Conservation (phyloP, 2,797 vertebrate species). For the Poecilia gillii region DNA sequence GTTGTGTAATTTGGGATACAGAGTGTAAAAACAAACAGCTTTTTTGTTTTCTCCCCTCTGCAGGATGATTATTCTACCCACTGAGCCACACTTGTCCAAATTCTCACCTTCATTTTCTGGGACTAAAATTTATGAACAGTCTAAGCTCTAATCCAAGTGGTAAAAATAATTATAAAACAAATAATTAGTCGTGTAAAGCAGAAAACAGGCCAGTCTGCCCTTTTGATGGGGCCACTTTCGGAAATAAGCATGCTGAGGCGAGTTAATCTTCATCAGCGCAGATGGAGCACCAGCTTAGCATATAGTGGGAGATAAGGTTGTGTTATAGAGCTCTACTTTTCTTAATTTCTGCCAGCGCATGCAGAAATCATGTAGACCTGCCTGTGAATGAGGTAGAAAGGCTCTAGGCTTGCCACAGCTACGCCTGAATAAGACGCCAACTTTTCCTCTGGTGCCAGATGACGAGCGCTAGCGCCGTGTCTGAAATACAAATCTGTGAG, state of each 20-base stretch:
- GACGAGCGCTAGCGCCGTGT: too few relatives aligned
- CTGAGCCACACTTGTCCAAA: background rate
- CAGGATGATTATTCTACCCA: background rate
- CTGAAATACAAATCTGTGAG: too few relatives aligned
- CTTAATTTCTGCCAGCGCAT: too few relatives aligned
- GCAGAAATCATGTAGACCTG: too few relatives aligned
- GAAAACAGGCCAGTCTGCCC: background rate
- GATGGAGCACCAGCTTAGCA: background rate
- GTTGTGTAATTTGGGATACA: background rate
- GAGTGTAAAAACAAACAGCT: background rate
- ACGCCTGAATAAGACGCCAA: too few relatives aligned
- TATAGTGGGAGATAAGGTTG: background rate
- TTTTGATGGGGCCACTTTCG: background rate
- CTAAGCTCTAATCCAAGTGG: background rate
- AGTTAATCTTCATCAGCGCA: background rate
- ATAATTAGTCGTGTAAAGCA: background rate
- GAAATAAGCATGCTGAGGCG: background rate
- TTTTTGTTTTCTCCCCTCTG: background rate
- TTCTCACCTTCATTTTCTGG: background rate
- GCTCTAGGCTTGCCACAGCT: too few relatives aligned
- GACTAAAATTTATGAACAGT: background rate
- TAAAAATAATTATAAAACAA: background rate
- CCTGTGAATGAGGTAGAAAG: too few relatives aligned
- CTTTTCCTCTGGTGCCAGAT: too few relatives aligned
- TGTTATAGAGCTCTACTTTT: background rate